These are phyloP conservation scores for Hydrotaea cyrtoneurina DNA, from an alignment of 2,888 invertebrate species.

Conservation along the genomic window DNA sequence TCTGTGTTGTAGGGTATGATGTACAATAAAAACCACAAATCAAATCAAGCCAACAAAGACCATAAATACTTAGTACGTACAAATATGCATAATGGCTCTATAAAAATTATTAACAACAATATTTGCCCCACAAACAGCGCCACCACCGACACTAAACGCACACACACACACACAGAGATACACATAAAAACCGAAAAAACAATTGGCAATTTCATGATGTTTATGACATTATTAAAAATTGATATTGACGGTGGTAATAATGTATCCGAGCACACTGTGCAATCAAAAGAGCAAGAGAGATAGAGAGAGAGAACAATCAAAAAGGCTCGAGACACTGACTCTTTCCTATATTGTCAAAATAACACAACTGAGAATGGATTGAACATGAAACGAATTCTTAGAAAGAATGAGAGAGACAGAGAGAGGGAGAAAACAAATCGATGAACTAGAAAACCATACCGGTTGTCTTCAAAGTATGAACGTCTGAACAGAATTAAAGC, in stretches of 20 bases:
- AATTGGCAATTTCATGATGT: slow-evolving; percentile 44
- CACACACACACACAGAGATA: neutral
- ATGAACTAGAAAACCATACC: no score
- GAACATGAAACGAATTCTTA: no score
- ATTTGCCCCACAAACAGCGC: neutral
- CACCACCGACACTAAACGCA: neutral
- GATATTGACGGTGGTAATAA: slow-evolving; percentile 49
- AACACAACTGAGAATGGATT: no score
- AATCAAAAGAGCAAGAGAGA: no score
- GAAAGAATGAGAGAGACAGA: no score
- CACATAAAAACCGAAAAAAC: neutral
- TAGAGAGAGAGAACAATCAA: slow-evolving; percentile 13
- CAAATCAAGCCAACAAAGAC: slow-evolving; percentile 6
- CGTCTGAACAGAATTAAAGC: neutral
- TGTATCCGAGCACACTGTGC: neutral
- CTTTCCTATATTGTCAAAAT: no score
- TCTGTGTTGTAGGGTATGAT: neutral
- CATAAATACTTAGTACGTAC: neutral
- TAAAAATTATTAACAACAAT: slow-evolving; percentile 9
- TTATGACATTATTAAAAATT: slow-evolving; percentile 62
- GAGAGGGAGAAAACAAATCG: no score
- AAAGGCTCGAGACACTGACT: neutral
- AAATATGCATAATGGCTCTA: neutral
- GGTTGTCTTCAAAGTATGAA: no score
- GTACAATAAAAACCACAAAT: slow-evolving; percentile 3